Evolutionary conservation across 2,888 invertebrate species (phyloP).

Genomic region (Oligia strigilis): DNA sequence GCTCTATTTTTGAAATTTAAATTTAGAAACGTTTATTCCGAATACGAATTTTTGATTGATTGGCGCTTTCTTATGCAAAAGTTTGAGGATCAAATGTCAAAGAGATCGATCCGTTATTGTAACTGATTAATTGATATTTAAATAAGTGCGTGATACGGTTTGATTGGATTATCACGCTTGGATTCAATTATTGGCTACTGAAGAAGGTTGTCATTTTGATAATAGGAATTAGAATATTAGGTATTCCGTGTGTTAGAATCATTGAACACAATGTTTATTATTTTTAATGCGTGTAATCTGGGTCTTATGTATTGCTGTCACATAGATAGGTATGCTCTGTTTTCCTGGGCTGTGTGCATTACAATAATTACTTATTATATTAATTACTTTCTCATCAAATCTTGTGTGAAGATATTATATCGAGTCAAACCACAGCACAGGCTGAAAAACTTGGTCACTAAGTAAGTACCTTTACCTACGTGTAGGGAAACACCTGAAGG

Average conservation of each 20-base stretch:
- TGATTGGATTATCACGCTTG: constrained; percentile 57
- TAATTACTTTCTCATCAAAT: not conserved
- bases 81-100: constrained; percentile 62
- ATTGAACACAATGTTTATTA: constrained; percentile 7
- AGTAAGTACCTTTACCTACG: no score
- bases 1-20: constrained; percentile 66
- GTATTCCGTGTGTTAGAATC: not conserved
- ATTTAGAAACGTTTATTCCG: constrained; percentile 51
- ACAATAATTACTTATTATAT: no score
- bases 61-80: constrained; percentile 65
- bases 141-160: constrained; percentile 63
- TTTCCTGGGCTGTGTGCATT: not conserved
- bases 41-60: constrained; percentile 67
- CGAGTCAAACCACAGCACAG: not conserved
- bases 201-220: constrained; percentile 38
- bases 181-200: constrained; percentile 40
- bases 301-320: no score
- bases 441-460: not conserved
- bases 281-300: constrained; percentile 16
- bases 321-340: not conserved
- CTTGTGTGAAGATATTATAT: not conserved
- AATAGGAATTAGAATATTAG: constrained; percentile 29
- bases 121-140: constrained; percentile 74
- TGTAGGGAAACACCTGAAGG: no score
- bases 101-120: constrained; percentile 56